These are phyloP conservation scores for Hippoglossus hippoglossus DNA, from an alignment of 2,797 vertebrate genomes.

Conservation along the genomic window DNA sequence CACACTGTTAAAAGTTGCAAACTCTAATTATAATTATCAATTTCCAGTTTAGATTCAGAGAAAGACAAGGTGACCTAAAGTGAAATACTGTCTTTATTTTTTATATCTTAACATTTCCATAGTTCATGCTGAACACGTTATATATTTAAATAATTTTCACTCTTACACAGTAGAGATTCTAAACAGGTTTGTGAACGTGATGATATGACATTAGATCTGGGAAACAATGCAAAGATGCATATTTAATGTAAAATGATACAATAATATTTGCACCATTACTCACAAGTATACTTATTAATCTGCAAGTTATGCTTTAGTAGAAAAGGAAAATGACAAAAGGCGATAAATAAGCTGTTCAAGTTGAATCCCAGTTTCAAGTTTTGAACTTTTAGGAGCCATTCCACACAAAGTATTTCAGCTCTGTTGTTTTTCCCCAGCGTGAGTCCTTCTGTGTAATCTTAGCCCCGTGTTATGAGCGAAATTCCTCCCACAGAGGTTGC, in stretches of 20 bases:
- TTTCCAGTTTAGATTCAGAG: too few species aligned
- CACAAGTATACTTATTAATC: not conserved
- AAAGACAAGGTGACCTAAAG: not conserved
- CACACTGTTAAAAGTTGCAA: too few species aligned
- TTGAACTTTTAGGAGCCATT: not conserved
- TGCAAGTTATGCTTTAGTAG: not conserved
- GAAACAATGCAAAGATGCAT: not conserved
- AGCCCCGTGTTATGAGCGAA: conserved; percentile 1
- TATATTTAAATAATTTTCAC: not conserved
- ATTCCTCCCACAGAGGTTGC: not conserved
- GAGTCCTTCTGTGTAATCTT: not conserved
- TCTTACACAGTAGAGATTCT: not conserved
- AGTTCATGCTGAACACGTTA: not conserved
- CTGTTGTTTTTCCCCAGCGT: not conserved
- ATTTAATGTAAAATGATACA: not conserved
- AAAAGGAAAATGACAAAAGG: not conserved
- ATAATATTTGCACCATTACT: not conserved
- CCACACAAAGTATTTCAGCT: not conserved
- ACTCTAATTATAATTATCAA: too few species aligned
- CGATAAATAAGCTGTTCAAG: not conserved
- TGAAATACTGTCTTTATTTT: not conserved
- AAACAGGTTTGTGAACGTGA: not conserved
- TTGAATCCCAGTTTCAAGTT: not conserved
- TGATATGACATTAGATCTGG: not conserved
- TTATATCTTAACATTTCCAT: not conserved